Evolutionary conservation across 2,797 vertebrate species (phyloP).

Genomic region (Galagoides demidoff): DNA sequence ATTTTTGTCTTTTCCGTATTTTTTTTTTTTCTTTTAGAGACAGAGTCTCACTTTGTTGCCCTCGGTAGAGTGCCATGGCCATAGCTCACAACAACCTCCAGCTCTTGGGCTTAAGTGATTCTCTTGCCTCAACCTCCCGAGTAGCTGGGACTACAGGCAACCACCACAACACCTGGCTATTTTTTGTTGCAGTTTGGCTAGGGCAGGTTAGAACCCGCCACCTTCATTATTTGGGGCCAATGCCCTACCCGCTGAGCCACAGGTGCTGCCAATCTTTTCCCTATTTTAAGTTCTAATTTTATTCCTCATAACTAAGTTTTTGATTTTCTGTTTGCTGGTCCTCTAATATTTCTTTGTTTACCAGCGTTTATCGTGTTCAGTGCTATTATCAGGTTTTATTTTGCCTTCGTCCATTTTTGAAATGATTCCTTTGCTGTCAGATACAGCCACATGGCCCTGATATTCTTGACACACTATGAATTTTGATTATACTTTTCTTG

Average conservation of each 20-base stretch:
- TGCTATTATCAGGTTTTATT: conserved; percentile 3
- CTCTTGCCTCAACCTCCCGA: too few relatives aligned
- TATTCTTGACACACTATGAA: background rate
- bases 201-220: too few relatives aligned
- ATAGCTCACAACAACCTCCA: too few relatives aligned
- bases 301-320: background rate
- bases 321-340: background rate
- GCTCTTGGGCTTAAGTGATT: too few relatives aligned
- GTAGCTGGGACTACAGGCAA: too few relatives aligned
- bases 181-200: too few relatives aligned
- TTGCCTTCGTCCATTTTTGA: background rate
- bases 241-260: too few relatives aligned
- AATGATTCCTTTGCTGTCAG: background rate
- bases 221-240: too few relatives aligned
- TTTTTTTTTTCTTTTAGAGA: background rate
- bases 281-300: background rate
- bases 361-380: background rate
- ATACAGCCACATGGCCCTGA: background rate
- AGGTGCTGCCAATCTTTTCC: background rate
- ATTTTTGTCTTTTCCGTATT: background rate
- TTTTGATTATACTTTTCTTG: background rate
- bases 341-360: background rate
- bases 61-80: too few relatives aligned
- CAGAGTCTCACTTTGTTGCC: too few relatives aligned
- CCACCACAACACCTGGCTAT: too few relatives aligned